Conservation (phyloP, 2,888 invertebrate species). For the Teleiodes luculella region DNA sequence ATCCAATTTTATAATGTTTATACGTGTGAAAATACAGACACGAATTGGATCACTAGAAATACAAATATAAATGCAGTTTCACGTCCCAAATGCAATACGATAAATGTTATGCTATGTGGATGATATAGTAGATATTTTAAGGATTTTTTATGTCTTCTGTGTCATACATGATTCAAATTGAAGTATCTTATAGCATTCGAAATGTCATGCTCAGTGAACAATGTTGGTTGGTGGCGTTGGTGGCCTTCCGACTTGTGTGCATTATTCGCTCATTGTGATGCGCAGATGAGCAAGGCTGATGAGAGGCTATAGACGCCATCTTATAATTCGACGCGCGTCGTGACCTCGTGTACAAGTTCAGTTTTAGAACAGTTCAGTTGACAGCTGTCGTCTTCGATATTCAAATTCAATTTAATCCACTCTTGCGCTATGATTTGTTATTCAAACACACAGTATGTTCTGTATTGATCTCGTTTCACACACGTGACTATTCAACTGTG, state of each 20-base stretch:
- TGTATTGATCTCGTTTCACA: neutral
- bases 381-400: constrained; percentile 34
- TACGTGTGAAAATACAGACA: neutral
- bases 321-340: constrained; percentile 53
- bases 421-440: neutral
- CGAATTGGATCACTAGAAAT: neutral
- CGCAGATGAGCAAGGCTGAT: constrained; percentile 56
- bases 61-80: too few species aligned
- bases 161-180: too few species aligned
- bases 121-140: too few species aligned
- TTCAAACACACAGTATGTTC: neutral
- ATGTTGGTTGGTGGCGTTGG: too few species aligned
- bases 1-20: constrained; percentile 21
- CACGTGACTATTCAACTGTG: constrained; percentile 5
- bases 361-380: constrained; percentile 57
- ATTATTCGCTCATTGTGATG: constrained; percentile 51
- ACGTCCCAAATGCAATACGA: too few species aligned
- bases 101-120: constrained; percentile 34
- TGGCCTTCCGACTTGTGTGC: constrained; percentile 50
- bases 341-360: constrained; percentile 58
- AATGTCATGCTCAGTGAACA: constrained; percentile 45
- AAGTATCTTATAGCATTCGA: constrained; percentile 34
- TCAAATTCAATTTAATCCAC: constrained; percentile 16
- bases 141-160: too few species aligned
- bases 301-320: constrained; percentile 55